phyloP scores from a whole-genome alignment of 2,888 invertebrate species.

The Ligdia adustata region DNA sequence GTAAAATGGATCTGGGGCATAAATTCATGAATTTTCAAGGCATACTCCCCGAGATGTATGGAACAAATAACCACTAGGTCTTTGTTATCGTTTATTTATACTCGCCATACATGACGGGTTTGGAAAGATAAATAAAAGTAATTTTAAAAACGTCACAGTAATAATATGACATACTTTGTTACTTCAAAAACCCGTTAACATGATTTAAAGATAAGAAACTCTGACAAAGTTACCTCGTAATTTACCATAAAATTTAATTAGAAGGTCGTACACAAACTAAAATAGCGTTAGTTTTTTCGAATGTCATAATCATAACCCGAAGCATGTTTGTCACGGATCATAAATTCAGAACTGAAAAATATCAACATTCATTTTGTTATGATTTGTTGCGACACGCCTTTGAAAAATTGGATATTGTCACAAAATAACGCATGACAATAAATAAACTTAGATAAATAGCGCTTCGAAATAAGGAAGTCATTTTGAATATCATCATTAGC shows the following conservation, averaged over 20 bases:
- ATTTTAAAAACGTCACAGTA: too few relatives aligned
- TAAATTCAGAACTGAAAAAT: conserved; percentile 27
- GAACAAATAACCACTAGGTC: too few relatives aligned
- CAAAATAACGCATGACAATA: conserved; percentile 19
- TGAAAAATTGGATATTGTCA: conserved; percentile 24
- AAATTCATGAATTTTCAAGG: too few relatives aligned
- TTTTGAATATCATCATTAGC: conserved; percentile 4
- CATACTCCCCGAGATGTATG: too few relatives aligned
- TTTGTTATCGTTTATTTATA: too few relatives aligned
- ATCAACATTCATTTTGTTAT: conserved; percentile 27
- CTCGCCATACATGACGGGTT: too few relatives aligned
- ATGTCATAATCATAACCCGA: conserved; percentile 30
- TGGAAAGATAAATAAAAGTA: too few relatives aligned
- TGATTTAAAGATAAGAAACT: neutral
- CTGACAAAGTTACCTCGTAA: neutral
- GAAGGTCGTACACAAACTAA: too few relatives aligned
- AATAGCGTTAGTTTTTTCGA: conserved; percentile 9
- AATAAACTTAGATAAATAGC: conserved; percentile 5
- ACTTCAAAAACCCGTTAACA: neutral
- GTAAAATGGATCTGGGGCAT: too few relatives aligned
- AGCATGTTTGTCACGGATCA: conserved; percentile 21
- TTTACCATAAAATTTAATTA: conserved; percentile 13
- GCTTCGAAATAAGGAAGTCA: conserved; percentile 7
- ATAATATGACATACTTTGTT: too few relatives aligned
- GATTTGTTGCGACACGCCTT: conserved; percentile 32